A percentile compares a stretch with the other conserved stretches of the same genome.
These are phyloP conservation scores for Hirundo rustica DNA, from an alignment of 2,797 vertebrate genomes.

Conservation along the genomic window DNA sequence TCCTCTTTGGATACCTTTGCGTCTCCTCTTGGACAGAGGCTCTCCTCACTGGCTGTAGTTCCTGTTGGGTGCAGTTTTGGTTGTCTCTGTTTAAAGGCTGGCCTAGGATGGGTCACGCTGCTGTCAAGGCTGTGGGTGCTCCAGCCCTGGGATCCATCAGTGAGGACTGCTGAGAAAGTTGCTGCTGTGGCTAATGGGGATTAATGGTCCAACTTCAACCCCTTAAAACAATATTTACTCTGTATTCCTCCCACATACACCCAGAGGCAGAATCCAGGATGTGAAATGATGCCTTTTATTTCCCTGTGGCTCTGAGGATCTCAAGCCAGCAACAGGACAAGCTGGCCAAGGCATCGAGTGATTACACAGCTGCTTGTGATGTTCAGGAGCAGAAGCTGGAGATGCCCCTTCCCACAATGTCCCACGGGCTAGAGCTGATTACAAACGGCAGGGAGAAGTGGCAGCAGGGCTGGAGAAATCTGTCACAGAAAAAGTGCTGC, in stretches of 20 bases:
- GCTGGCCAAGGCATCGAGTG: accelerated
- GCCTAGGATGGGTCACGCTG: not conserved
- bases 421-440: accelerated
- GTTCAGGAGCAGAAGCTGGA: not conserved
- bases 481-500: not conserved
- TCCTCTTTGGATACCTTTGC: not conserved
- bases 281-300: not conserved
- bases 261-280: not conserved
- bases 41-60: accelerated
- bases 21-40: not conserved
- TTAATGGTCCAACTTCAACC: not conserved
- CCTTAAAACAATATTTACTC: not conserved
- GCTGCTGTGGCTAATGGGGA: not conserved
- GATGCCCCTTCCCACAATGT: not conserved
- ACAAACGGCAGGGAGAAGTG: accelerated
- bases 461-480: not conserved
- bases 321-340: not conserved
- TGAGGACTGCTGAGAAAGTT: not conserved
- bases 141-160: not conserved
- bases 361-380: not conserved
- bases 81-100: not conserved
- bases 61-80: not conserved
- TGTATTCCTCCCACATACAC: not conserved
- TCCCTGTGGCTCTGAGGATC: not conserved
- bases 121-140: accelerated